Percentiles rank a stretch among this genome's conserved stretches.
Evolutionary conservation across 2,113 vertebrate species (phyloP).

Genomic region (Oncorhynchus tshawytscha): DNA sequence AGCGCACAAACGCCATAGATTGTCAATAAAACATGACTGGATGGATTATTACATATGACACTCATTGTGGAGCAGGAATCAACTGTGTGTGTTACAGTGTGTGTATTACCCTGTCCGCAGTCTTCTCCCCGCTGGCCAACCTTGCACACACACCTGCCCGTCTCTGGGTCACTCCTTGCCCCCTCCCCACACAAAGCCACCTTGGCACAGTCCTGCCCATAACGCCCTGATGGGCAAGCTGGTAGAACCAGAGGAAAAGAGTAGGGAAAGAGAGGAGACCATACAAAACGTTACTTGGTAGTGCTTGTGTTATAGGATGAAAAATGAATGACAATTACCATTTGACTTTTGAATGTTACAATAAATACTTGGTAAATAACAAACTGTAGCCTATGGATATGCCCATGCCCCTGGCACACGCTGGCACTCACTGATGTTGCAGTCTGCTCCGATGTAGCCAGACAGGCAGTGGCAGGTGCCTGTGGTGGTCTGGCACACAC

Average conservation of each 20-base stretch:
- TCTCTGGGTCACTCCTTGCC: slow-evolving; percentile 73
- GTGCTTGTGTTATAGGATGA: too few species aligned
- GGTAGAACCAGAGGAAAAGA: slow-evolving; percentile 10
- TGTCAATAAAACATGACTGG: too few species aligned
- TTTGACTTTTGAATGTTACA: too few species aligned
- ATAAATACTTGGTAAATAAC: too few species aligned
- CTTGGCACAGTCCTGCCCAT: slow-evolving; percentile 72
- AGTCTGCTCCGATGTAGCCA: slow-evolving; percentile 83
- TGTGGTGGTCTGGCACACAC: slow-evolving; percentile 64
- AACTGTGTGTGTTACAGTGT: too few species aligned
- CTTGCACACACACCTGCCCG: slow-evolving; percentile 77
- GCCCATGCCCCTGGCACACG: too few species aligned
- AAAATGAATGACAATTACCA: not conserved
- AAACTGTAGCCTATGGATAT: too few species aligned
- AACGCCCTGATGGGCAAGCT: slow-evolving; percentile 82
- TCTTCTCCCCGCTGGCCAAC: slow-evolving; percentile 70
- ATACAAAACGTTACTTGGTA: too few species aligned
- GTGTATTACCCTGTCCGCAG: slow-evolving; percentile 75
- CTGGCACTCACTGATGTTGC: slow-evolving; percentile 76
- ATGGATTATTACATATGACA: too few species aligned
- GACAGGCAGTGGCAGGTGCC: slow-evolving; percentile 82
- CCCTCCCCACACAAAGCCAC: slow-evolving; percentile 73
- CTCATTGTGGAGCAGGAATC: not conserved
- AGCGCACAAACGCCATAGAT: not conserved
- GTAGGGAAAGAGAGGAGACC: too few species aligned